phyloP scores from a whole-genome alignment of 2,797 vertebrate species.

The Schizopygopsis malacanthus region DNA sequence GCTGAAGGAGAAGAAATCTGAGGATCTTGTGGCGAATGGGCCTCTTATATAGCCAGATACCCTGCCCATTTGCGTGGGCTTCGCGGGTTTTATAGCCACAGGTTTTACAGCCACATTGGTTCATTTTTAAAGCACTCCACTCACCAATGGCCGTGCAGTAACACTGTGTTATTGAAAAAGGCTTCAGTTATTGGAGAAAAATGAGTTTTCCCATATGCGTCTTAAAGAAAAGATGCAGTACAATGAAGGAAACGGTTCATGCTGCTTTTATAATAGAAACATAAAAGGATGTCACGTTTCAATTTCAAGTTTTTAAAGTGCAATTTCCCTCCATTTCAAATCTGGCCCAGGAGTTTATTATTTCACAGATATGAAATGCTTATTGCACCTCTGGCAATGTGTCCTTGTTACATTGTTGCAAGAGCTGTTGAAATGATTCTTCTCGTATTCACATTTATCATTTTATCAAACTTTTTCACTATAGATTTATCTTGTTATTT shows the following conservation, averaged over 20 bases:
- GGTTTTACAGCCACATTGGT: too few relatives aligned
- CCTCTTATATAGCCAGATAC: too few relatives aligned
- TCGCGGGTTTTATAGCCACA: too few relatives aligned
- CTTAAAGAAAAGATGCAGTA: too few relatives aligned
- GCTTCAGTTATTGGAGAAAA: too few relatives aligned
- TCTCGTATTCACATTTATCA: not conserved
- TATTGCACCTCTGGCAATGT: not conserved
- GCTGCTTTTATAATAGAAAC: not conserved
- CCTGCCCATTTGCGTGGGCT: too few relatives aligned
- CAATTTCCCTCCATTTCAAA: not conserved
- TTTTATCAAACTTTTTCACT: not conserved
- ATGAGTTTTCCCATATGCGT: too few relatives aligned
- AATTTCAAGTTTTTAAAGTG: not conserved
- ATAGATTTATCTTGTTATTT: not conserved
- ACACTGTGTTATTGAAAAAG: too few relatives aligned
- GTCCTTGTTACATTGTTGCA: not conserved
- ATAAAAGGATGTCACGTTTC: not conserved
- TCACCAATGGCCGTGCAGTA: too few relatives aligned
- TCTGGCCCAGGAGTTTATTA: not conserved
- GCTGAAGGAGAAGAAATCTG: too few relatives aligned
- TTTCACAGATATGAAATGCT: not conserved
- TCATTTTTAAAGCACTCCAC: too few relatives aligned
- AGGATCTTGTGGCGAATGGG: too few relatives aligned
- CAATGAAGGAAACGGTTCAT: not conserved
- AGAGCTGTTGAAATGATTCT: conserved; percentile 21